Evolutionary conservation across 2,113 vertebrate species (phyloP).

Genomic region (Chaenocephalus aceratus): DNA sequence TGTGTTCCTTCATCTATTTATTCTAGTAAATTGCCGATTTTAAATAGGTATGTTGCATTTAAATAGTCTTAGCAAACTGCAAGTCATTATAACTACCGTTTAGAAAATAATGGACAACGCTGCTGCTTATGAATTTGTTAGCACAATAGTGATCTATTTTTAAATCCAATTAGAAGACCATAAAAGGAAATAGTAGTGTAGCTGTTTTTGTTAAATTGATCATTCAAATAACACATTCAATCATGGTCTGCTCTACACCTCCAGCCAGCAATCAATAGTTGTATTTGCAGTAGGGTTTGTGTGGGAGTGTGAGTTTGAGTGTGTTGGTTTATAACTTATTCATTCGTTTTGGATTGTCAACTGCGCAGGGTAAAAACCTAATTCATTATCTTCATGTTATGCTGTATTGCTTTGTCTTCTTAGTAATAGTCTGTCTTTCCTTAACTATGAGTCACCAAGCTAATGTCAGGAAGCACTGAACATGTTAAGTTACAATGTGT

Average conservation of each 20-base stretch:
- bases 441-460: constrained; percentile 13
- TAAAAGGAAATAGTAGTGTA: not conserved
- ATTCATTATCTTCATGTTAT: too few relatives aligned
- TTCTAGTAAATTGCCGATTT: not conserved
- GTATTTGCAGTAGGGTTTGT: not conserved
- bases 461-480: constrained; percentile 16
- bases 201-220: constrained; percentile 36
- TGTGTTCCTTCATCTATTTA: not conserved
- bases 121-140: constrained; percentile 10
- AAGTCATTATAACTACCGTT: not conserved
- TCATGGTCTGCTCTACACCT: constrained; percentile 21
- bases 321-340: not conserved
- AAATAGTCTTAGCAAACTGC: not conserved
- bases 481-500: not conserved
- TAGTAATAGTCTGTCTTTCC: not conserved
- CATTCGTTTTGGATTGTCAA: not conserved
- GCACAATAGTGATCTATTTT: not conserved
- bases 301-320: too few relatives aligned
- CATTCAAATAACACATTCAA: constrained; percentile 19
- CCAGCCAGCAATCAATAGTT: constrained; percentile 18
- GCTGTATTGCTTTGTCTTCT: not conserved
- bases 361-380: not conserved
- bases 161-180: constrained; percentile 2
- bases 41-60: not conserved
- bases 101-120: too few relatives aligned